Evolutionary conservation across 2,797 vertebrate genomes (phyloP).

Genomic region (Anolis apletophallus): DNA sequence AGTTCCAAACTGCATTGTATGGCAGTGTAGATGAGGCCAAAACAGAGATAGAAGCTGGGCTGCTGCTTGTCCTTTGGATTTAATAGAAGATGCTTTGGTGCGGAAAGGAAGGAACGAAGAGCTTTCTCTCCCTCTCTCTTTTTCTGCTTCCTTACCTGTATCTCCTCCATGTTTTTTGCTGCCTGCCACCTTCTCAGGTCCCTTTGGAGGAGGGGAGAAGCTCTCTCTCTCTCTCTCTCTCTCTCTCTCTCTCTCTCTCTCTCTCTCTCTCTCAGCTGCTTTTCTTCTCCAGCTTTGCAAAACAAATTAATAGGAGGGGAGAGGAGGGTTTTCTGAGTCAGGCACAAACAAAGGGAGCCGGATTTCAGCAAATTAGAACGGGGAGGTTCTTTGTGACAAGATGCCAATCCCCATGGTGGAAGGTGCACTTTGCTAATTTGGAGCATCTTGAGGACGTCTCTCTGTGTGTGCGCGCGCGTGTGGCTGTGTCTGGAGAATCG

Average conservation of each 20-base stretch:
- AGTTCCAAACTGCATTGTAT: too few relatives aligned
- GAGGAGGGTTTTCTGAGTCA: neutral
- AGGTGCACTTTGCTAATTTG: constrained; percentile 21
- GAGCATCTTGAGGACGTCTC: neutral
- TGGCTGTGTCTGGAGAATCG: neutral
- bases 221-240: neutral
- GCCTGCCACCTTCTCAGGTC: constrained; percentile 5
- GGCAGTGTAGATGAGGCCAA: too few relatives aligned
- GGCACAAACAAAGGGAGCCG: neutral
- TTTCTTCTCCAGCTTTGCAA: constrained; percentile 2
- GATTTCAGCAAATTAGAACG: constrained; percentile 8
- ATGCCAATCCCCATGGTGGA: neutral
- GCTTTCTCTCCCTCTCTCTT: neutral
- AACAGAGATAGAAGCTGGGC: too few relatives aligned
- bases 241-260: constrained; percentile 21
- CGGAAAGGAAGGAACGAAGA: neutral
- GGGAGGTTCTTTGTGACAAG: constrained; percentile 25
- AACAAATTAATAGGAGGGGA: constrained; percentile 38
- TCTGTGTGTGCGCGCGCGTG: neutral
- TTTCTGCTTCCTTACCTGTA: neutral
- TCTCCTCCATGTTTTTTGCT: constrained; percentile 1
- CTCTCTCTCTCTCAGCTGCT: constrained; percentile 30
- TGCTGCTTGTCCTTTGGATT: neutral
- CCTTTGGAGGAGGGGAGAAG: constrained; percentile 14
- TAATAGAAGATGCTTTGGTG: neutral